Base-by-base conservation (phyloP, 2,797 vertebrate genomes). In the Adrianichthys oophorus region DNA sequence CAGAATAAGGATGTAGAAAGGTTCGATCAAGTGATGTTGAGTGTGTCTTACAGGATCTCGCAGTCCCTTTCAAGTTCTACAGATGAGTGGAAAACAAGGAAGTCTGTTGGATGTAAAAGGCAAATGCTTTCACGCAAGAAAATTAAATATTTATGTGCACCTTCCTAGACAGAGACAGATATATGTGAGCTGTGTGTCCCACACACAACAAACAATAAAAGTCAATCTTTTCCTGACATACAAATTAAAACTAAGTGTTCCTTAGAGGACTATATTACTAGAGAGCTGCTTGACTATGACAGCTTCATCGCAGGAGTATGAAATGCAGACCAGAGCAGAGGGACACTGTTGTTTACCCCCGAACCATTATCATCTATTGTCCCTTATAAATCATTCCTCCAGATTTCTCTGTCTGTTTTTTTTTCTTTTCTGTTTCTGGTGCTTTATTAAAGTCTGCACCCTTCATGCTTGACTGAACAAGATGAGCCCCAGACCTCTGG, bases 241-340 rank as follows among this genome's bases (percentile, higher is more conserved):
- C 78, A 88, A 86, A 90, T 89, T 87, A 90, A 88, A 86, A 86
- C 67, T 75, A 85, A 88, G 74, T 74, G 48, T 80, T 68, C 85
- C 72, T 72, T 48, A 51, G 71, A 85, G 81, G 79, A 86, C 73
- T 78, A 64, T 59, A 79, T 90, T 86, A 79, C 64, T 46, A 15
- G 54, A 81, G 74, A 64, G 70, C 52, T 78, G 76, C 23, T 14
- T 69, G 68, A 60, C 75, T 71, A 79, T 88, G 89, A 90, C 89
- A 88, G 84, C 78, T 88, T 84, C 85, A 88, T 90, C 86, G 85
- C 75, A 71, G 68, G 40, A 4, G 56, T 73, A 74, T 88, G 85
- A 88, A 87, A 87, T 82, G 84, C 84, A 83, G 81, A 85, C 75
- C 75, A 70, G 72, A 74, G 80, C 74, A 64, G 72, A 73, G 84